A percentile compares a stretch with the other conserved stretches of the same genome.
Conservation (phyloP, 2,888 invertebrate genomes). For the Calameuta pallipes region DNA sequence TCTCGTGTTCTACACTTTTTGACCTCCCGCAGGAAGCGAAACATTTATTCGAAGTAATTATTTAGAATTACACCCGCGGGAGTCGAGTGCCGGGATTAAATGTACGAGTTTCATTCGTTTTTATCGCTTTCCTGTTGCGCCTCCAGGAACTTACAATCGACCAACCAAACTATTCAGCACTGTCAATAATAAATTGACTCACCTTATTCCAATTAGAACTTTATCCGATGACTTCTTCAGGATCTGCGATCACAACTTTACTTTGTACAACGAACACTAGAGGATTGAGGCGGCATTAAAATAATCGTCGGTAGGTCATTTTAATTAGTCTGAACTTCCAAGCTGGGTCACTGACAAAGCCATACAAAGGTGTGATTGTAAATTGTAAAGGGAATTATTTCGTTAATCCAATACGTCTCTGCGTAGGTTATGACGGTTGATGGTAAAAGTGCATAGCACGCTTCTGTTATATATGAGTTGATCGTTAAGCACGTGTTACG, state of each 20-base stretch:
- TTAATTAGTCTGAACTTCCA: background rate
- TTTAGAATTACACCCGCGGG: background rate
- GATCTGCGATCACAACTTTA: background rate
- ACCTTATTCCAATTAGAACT: background rate
- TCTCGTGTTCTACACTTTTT: background rate
- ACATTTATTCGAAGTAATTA: constrained; percentile 1
- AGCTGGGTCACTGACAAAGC: background rate
- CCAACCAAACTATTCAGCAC: background rate
- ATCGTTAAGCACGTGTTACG: constrained; percentile 31
- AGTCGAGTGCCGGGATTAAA: background rate
- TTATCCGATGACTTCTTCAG: background rate
- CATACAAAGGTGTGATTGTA: background rate
- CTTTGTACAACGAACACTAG: background rate
- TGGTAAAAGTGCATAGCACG: background rate
- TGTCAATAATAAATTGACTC: background rate
- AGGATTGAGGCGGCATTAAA: background rate
- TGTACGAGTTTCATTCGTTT: background rate
- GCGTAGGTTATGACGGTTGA: background rate
- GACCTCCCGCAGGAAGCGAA: background rate
- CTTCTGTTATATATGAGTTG: background rate
- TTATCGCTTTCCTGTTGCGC: constrained; percentile 4
- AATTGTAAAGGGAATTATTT: background rate
- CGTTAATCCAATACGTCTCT: background rate
- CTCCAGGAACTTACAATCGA: background rate
- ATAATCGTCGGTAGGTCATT: background rate